These are phyloP conservation scores for Elgaria multicarinata DNA, from an alignment of 2,113 vertebrate species.

Conservation along the genomic window DNA sequence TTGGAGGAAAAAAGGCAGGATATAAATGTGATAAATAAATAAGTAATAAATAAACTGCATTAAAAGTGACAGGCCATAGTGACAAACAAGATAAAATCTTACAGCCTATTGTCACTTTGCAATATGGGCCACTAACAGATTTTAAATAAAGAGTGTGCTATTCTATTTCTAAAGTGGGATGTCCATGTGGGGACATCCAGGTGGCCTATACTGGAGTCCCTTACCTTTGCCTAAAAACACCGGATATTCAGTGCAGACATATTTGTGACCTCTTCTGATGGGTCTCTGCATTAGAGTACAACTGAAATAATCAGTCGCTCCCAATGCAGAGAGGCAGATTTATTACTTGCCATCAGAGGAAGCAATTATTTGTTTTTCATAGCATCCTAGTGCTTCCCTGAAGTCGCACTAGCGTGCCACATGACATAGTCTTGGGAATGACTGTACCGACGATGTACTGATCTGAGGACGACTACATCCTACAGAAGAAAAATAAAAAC, in stretches of 20 bases:
- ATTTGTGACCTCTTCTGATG: not conserved
- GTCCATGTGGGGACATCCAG: not conserved
- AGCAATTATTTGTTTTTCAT: not conserved
- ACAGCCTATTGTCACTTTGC: not conserved
- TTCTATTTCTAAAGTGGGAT: not conserved
- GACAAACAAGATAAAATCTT: not conserved
- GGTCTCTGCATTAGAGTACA: not conserved
- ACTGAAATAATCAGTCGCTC: not conserved
- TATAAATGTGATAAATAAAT: too few relatives aligned
- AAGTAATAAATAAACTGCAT: too few relatives aligned
- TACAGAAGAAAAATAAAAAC: not conserved
- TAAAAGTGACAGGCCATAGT: not conserved
- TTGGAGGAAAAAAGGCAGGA: too few relatives aligned
- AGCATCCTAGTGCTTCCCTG: not conserved
- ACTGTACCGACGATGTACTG: not conserved
- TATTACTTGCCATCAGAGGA: not conserved
- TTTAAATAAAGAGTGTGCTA: not conserved
- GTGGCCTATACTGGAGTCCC: not conserved
- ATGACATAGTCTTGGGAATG: not conserved
- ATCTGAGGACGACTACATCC: not conserved
- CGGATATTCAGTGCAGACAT: not conserved
- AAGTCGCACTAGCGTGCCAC: not conserved
- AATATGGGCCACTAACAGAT: not conserved
- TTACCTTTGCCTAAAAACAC: not conserved
- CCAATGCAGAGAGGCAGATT: not conserved